Evolutionary conservation across 2,888 invertebrate species (phyloP).

Genomic region (Belgica antarctica): DNA sequence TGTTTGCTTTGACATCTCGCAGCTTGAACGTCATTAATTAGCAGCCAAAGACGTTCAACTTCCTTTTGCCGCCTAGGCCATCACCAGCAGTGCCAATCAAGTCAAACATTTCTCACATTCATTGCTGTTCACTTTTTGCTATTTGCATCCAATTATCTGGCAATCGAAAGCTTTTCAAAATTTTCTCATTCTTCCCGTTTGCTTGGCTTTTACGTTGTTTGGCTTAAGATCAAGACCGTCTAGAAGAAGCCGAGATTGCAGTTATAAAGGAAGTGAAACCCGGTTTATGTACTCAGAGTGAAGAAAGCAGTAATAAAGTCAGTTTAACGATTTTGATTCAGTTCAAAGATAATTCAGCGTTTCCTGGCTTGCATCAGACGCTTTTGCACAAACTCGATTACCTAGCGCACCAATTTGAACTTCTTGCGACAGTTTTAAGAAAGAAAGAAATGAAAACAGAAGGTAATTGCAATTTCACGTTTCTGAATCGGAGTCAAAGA

Average conservation of each 20-base stretch:
- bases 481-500: not conserved
- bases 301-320: too few relatives aligned
- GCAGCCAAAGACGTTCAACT: not conserved
- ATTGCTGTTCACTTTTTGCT: too few relatives aligned
- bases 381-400: too few relatives aligned
- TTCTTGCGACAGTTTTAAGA: constrained; percentile 23
- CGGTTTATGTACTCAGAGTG: too few relatives aligned
- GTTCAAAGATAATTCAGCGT: too few relatives aligned
- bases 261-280: too few relatives aligned
- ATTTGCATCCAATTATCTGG: constrained; percentile 16
- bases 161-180: not conserved
- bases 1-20: not conserved
- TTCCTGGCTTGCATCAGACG: too few relatives aligned
- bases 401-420: constrained; percentile 9
- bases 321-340: too few relatives aligned
- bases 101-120: constrained; percentile 32
- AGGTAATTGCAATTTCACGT: constrained; percentile 34
- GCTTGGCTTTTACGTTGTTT: too few relatives aligned
- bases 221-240: too few relatives aligned
- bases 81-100: not conserved
- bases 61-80: too few relatives aligned
- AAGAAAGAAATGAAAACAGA: constrained; percentile 3
- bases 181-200: constrained; percentile 4
- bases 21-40: not conserved
- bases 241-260: too few relatives aligned